Evolutionary conservation across 2,113 vertebrate species (phyloP).

Genomic region (Poecile atricapillus): DNA sequence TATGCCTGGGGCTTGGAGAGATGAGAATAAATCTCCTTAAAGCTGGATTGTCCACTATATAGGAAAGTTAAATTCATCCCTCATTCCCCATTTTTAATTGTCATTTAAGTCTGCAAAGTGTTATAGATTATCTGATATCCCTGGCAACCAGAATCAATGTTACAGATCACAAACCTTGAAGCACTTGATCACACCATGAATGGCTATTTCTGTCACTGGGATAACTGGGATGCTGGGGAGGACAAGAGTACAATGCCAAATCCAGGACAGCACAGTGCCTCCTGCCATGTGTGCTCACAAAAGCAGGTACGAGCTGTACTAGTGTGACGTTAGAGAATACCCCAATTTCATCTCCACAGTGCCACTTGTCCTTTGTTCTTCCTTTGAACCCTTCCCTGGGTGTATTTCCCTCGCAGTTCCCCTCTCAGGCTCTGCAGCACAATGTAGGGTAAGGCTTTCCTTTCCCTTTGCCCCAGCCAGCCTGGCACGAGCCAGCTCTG

Average conservation of each 20-base stretch:
- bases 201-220: background rate
- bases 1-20: background rate
- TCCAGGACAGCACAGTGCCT: conserved; percentile 14
- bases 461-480: background rate
- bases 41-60: background rate
- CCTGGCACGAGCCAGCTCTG: background rate
- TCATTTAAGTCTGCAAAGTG: background rate
- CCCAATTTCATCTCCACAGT: background rate
- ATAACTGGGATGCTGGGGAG: background rate
- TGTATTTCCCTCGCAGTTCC: background rate
- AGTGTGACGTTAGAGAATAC: background rate
- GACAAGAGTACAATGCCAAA: background rate
- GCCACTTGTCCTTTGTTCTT: background rate
- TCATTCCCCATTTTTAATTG: background rate
- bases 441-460: background rate
- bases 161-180: background rate
- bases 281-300: background rate
- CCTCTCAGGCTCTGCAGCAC: background rate
- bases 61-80: background rate
- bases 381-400: background rate
- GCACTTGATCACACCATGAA: background rate
- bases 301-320: background rate
- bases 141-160: background rate
- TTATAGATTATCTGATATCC: background rate
- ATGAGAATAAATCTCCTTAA: background rate